A percentile compares a stretch with the other conserved stretches of the same genome.
Conservation (phyloP, 1,140 invertebrate species). For the Polyergus mexicanus region DNA sequence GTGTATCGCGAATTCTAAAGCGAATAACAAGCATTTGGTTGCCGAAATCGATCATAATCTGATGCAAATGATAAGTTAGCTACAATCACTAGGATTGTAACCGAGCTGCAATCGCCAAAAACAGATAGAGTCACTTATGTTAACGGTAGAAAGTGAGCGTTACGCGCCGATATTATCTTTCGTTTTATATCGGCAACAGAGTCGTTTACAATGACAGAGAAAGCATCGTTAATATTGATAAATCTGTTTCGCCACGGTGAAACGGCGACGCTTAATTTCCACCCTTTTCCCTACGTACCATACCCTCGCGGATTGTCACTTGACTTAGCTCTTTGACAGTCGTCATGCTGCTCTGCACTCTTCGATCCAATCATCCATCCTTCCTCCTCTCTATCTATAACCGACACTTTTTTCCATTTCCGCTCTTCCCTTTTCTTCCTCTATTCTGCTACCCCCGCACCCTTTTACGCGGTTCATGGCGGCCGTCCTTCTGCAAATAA, state of each 20-base stretch:
- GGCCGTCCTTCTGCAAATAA: slow-evolving; percentile 62
- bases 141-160: slow-evolving; percentile 4
- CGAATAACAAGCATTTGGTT: slow-evolving; percentile 53
- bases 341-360: slow-evolving; percentile 25
- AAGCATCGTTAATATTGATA: slow-evolving; percentile 71
- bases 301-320: slow-evolving; percentile 23
- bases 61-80: slow-evolving; percentile 67
- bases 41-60: slow-evolving; percentile 66
- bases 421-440: not conserved
- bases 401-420: not conserved
- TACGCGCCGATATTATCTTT: slow-evolving; percentile 62
- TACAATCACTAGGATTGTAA: not conserved
- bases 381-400: not conserved
- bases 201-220: slow-evolving; percentile 63
- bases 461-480: slow-evolving; percentile 23
- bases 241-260: slow-evolving; percentile 39
- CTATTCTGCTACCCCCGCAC: slow-evolving; percentile 17
- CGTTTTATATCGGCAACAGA: slow-evolving; percentile 57
- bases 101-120: slow-evolving; percentile 15
- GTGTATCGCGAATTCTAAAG: slow-evolving; percentile 20
- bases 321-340: slow-evolving; percentile 37
- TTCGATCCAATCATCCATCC: slow-evolving; percentile 40
- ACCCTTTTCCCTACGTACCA: not conserved
- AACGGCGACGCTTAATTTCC: slow-evolving; percentile 53
- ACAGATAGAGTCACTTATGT: not conserved